Conservation (phyloP, 92 coral and sea anemone species). For the Umimayanthus kanabou region DNA sequence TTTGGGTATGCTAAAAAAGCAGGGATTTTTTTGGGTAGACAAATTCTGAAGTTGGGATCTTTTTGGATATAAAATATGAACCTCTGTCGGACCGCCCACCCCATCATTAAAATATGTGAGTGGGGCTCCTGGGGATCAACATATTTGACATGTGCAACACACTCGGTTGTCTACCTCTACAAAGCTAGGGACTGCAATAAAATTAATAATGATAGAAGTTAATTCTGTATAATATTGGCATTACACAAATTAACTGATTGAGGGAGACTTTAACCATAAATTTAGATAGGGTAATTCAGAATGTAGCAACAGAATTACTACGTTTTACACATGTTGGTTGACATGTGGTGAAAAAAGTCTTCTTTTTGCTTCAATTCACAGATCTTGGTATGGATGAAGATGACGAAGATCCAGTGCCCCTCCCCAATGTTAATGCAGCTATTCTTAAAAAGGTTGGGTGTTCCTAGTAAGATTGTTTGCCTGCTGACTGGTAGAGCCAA, state of each 20-base stretch:
- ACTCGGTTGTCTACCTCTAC: not conserved
- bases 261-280: not conserved
- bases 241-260: not conserved
- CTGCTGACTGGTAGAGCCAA: too few relatives aligned
- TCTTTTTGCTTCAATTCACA: constrained; percentile 4
- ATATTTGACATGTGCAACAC: not conserved
- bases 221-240: too few relatives aligned
- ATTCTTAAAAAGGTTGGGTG: constrained; percentile 82
- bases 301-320: not conserved
- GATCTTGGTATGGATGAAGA: constrained; percentile 99
- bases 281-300: too few relatives aligned
- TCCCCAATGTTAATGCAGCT: constrained; percentile 99
- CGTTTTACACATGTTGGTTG: not conserved
- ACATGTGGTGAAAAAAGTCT: not conserved
- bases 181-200: not conserved
- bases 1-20: too few relatives aligned
- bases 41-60: too few relatives aligned
- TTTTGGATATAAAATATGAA: too few relatives aligned
- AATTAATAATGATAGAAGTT: not conserved
- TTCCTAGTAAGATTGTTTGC: not conserved
- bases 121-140: too few relatives aligned
- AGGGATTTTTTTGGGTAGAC: too few relatives aligned
- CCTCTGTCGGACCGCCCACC: too few relatives aligned
- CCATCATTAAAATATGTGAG: too few relatives aligned
- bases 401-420: constrained; percentile 98